These are phyloP conservation scores for Drosophila kokeensis DNA, from an alignment of 2,888 invertebrate genomes.

Conservation along the genomic window DNA sequence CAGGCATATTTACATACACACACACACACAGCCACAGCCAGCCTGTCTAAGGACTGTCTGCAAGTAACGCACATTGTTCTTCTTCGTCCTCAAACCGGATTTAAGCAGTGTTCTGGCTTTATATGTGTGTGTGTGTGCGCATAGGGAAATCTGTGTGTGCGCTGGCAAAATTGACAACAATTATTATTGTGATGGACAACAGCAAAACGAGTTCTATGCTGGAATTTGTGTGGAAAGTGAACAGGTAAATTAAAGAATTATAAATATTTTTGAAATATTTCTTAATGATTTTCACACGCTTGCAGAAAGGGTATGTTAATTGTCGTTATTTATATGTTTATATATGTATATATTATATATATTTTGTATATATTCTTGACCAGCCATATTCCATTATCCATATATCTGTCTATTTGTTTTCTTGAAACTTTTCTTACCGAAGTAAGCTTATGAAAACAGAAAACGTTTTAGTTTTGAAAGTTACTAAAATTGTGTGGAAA, in stretches of 20 bases:
- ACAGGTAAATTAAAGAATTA: conserved; percentile 1
- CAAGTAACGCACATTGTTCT: conserved; percentile 21
- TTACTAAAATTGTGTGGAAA: not conserved
- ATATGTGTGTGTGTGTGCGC: not conserved
- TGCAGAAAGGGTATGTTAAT: not conserved
- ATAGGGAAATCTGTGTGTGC: conserved; percentile 24
- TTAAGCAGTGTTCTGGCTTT: conserved; percentile 4
- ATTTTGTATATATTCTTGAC: not conserved
- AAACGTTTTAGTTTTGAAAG: not conserved
- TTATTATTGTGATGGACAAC: conserved; percentile 29
- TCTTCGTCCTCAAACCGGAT: conserved; percentile 55
- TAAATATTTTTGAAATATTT: not conserved
- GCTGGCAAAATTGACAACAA: conserved; percentile 30
- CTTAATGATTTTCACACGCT: conserved; percentile 4
- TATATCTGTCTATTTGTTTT: not conserved
- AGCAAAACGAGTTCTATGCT: conserved; percentile 17
- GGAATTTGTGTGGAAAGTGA: conserved; percentile 9
- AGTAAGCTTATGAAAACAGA: no score
- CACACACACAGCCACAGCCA: conserved; percentile 1
- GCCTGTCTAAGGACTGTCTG: conserved; percentile 53
- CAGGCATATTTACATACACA: conserved; percentile 45
- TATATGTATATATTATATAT: not conserved
- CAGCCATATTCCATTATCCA: not conserved
- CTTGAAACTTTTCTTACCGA: no score
- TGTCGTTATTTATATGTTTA: not conserved